These are phyloP conservation scores for Felis catus DNA, from an alignment of 2,113 vertebrate genomes.

Conservation along the genomic window F.catus_Fca126_mat1.0 CM031420.1:8021501-8022000, in stretches of 20 bases:
- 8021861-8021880: neutral
- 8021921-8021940: neutral
- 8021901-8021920: neutral
- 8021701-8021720: neutral
- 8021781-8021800: rapidly evolving
- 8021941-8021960: neutral
- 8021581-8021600: neutral
- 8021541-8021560: neutral
- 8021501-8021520: neutral
- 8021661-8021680: neutral
- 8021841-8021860: neutral
- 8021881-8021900: neutral
- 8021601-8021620: neutral
- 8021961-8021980: neutral
- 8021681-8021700: neutral
- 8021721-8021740: neutral
- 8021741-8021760: neutral
- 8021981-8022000: neutral
- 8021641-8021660: neutral
- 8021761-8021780: rapidly evolving
- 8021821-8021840: neutral
- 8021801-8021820: neutral
- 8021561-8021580: neutral
- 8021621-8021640: neutral
- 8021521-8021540: rapidly evolving